Base-by-base conservation (phyloP, 2,797 vertebrate genomes). In the Chaunax sp. region DNA sequence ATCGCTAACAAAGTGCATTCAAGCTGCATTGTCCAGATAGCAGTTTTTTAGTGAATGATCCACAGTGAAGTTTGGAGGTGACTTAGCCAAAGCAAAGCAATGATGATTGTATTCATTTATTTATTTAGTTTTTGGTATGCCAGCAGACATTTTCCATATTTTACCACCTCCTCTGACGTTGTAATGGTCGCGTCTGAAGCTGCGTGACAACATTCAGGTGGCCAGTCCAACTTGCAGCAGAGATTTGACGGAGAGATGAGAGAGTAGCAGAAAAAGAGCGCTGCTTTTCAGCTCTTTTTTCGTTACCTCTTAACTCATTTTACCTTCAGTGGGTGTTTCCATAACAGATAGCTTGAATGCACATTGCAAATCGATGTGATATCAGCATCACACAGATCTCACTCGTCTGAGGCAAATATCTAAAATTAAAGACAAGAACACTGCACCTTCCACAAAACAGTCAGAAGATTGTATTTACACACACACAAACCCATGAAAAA, bases 381-480 rank as follows among this genome's bases (percentile, higher is more conserved):
- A 41, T 74, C 64, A 69, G 45, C 30, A 13, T 55, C 76, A 77
- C 77, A 80, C 54, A 76, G 52, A 69, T 72, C 69, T 77, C 35
- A 72, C 84, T 83, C 70, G 18, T 61, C 69, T 71, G 77, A 90
- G 50, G 73, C 60, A 62, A 85, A 57, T 47, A 85, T 44, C 46
- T 64, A 51, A 79, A 87, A 85, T 13, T 0, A 65, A 79, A 67
- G 77, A 82, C 54, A 12, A 58, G 71, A 82, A 84, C 76, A 88
- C 82, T 68, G 86, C 90, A 90, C 78, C 88, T 78, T 87, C 72
- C 87, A 94, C 89, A 64, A 90, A 91, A 94, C 89, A 90, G 87
- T 92, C 87, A 77, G 73, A 85, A 67, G 81, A 91, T 91, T 90
- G 87, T 93, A 93, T 93, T 93, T 94, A 94, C 81, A 90, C 82